phyloP scores from a whole-genome alignment of 2,113 vertebrate genomes.

The Enhydra lutris region DNA sequence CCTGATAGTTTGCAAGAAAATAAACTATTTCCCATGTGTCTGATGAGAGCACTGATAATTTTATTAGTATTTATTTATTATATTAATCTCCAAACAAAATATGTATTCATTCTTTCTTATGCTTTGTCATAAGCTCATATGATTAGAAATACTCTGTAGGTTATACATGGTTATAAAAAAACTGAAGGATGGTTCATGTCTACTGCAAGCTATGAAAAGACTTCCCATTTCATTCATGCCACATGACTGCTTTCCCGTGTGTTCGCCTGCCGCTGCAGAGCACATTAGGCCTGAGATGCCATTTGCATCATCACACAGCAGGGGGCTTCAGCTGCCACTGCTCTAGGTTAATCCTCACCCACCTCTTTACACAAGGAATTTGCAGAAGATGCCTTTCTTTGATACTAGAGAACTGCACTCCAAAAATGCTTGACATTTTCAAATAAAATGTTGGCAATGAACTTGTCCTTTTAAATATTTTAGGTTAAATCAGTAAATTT shows the following conservation, averaged over 20 bases:
- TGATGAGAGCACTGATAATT: not conserved
- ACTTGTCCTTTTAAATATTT: constrained; percentile 57
- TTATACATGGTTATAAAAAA: constrained; percentile 31
- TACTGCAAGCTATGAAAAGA: not conserved
- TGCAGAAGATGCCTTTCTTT: constrained; percentile 70
- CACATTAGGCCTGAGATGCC: constrained; percentile 79
- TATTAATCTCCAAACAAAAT: constrained; percentile 50
- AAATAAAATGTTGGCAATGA: constrained; percentile 58
- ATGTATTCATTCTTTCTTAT: not conserved
- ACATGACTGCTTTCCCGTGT: constrained; percentile 29
- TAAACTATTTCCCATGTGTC: not conserved
- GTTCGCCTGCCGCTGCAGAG: constrained; percentile 32
- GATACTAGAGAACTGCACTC: constrained; percentile 62
- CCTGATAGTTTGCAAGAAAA: not conserved
- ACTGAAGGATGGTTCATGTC: constrained; percentile 35
- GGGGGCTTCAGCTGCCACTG: constrained; percentile 84
- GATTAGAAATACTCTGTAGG: constrained; percentile 39
- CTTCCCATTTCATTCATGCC: constrained; percentile 45
- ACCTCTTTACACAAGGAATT: constrained; percentile 57
- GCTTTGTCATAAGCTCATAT: constrained; percentile 6
- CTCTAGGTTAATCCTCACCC: constrained; percentile 77
- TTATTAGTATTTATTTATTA: not conserved
- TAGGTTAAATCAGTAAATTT: constrained; percentile 52
- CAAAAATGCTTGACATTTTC: constrained; percentile 70
- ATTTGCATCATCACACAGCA: constrained; percentile 88